Conservation (phyloP, 2,113 vertebrate species). For the Oreochromis spilurus region DNA sequence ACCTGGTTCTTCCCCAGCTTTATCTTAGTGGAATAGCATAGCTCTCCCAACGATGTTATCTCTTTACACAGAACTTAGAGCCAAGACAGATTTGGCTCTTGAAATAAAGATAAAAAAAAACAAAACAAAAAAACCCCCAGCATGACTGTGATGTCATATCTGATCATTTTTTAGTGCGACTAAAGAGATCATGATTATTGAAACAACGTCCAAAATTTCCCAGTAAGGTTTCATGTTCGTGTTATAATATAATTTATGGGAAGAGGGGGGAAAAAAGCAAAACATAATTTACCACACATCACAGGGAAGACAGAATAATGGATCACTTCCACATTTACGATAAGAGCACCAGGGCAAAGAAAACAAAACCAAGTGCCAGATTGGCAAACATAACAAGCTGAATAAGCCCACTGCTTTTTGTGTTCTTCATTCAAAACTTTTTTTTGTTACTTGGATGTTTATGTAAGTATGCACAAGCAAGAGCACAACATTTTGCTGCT, state of each 20-base stretch:
- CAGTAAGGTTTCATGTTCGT: neutral
- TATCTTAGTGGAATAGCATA: neutral
- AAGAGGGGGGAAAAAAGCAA: neutral
- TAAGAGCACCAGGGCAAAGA: neutral
- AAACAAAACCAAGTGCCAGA: neutral
- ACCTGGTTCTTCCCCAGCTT: neutral
- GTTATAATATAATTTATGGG: neutral
- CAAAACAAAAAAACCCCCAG: fast-evolving
- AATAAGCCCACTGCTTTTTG: neutral
- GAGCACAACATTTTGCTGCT: neutral
- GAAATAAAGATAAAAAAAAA: neutral
- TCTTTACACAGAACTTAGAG: neutral
- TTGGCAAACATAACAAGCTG: neutral
- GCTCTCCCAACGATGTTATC: neutral
- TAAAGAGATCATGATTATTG: neutral
- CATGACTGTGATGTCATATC: neutral
- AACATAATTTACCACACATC: neutral
- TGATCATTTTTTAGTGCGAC: neutral
- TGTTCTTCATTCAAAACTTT: neutral
- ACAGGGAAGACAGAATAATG: neutral
- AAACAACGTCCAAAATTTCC: neutral
- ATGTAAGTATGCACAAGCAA: neutral
- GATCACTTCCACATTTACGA: neutral
- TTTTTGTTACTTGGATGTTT: neutral
- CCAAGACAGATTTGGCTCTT: neutral